Evolutionary conservation across 2,888 invertebrate species (phyloP).

Genomic region (Patella caerulea): DNA sequence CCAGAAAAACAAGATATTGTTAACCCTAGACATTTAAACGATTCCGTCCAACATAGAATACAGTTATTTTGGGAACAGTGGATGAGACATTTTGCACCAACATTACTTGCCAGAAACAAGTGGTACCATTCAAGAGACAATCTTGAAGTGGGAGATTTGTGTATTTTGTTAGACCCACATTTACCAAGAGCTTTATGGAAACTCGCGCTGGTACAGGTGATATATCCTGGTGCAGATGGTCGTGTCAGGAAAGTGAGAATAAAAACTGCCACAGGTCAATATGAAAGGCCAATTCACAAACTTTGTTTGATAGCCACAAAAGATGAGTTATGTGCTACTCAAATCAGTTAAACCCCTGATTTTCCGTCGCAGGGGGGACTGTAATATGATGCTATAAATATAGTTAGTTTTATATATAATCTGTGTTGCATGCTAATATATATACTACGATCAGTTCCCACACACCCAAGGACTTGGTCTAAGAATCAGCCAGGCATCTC

Average conservation of each 20-base stretch:
- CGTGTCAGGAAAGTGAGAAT: neutral
- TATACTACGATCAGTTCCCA: no score
- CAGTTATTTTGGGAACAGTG: neutral
- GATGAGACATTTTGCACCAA: neutral
- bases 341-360: neutral
- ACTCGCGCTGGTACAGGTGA: neutral
- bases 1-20: neutral
- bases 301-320: neutral
- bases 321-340: neutral
- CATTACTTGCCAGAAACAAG: neutral
- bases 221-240: neutral
- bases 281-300: slow-evolving; percentile 1
- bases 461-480: no score
- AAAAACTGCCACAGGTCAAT: neutral
- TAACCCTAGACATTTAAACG: neutral
- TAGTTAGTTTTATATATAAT: no score
- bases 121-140: neutral
- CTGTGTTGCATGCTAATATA: no score
- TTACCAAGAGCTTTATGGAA: no score
- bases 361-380: no score
- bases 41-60: neutral
- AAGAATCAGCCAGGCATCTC: no score
- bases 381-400: no score
- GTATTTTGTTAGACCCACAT: neutral
- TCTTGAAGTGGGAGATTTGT: neutral